These are phyloP conservation scores for Manis javanica DNA, from an alignment of 2,797 vertebrate genomes.

Conservation along the genomic window DNA sequence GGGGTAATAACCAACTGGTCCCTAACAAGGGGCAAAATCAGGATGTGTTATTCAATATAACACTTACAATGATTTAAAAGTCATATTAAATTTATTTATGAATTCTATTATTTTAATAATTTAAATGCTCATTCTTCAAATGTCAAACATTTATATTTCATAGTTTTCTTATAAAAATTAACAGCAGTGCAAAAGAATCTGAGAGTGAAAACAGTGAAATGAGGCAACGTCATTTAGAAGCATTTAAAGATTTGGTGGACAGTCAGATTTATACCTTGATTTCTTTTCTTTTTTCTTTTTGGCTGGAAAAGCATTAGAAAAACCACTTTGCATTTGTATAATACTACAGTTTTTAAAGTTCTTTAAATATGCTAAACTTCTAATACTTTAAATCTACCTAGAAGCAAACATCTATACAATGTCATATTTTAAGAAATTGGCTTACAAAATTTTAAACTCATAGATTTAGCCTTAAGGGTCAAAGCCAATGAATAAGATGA, in stretches of 20 bases:
- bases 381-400: conserved; percentile 24
- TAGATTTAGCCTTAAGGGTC: background rate
- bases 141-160: background rate
- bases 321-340: background rate
- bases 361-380: background rate
- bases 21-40: background rate
- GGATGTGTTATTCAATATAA: background rate
- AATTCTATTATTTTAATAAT: background rate
- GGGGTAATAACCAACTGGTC: background rate
- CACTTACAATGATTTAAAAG: background rate
- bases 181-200: background rate
- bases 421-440: background rate
- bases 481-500: background rate
- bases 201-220: background rate
- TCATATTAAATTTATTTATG: background rate
- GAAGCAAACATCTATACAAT: background rate
- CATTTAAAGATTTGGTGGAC: background rate
- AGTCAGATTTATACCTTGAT: background rate
- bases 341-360: background rate
- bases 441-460: background rate
- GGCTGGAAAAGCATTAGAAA: background rate
- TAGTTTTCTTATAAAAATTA: background rate
- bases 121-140: background rate
- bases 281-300: background rate
- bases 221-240: background rate